A percentile compares a stretch with the other conserved stretches of the same genome.
Evolutionary conservation across 2,888 invertebrate species (phyloP).

Genomic region (Sipha maydis): DNA sequence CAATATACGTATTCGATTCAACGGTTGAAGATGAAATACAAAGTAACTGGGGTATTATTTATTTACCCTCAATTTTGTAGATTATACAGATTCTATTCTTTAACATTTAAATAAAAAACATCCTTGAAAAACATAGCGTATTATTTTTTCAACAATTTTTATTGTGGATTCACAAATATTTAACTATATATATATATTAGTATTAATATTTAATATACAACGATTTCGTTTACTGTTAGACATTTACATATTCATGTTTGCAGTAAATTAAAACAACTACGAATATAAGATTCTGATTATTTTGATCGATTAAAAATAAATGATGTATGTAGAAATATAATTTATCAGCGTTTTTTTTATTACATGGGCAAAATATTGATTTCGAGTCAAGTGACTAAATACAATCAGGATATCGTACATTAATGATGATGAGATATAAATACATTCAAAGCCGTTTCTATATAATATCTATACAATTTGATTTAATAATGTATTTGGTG

Average conservation of each 20-base stretch:
- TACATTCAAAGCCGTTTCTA: background rate
- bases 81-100: background rate
- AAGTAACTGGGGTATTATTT: background rate
- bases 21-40: background rate
- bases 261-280: background rate
- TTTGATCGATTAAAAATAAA: background rate
- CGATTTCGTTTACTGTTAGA: background rate
- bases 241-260: background rate
- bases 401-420: background rate
- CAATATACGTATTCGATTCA: background rate
- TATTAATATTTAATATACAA: no score
- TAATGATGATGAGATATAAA: background rate
- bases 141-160: background rate
- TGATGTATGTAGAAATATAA: background rate
- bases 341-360: background rate
- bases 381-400: background rate
- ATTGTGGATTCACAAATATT: background rate
- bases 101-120: background rate
- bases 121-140: background rate
- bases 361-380: background rate
- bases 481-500: background rate
- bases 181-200: no score
- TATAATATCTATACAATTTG: background rate
- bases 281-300: background rate
- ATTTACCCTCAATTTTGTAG: background rate